phyloP scores from a whole-genome alignment of 2,113 vertebrate species.

The Phoxinus phoxinus region DNA sequence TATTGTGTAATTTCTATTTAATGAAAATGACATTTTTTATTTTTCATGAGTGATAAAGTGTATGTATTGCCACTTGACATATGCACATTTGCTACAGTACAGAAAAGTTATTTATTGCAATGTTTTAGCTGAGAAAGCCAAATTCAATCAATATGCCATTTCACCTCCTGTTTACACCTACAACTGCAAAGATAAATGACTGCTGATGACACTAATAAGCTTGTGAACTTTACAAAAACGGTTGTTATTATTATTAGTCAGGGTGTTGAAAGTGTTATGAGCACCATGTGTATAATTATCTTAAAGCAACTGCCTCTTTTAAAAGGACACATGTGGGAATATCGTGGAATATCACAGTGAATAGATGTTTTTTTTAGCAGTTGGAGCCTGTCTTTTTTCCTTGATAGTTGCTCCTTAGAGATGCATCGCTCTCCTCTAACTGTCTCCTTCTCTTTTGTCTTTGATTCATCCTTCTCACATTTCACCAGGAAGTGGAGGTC shows the following conservation, averaged over 20 bases:
- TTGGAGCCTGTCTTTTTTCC: constrained; percentile 34
- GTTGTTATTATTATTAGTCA: constrained; percentile 32
- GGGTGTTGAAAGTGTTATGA: background rate
- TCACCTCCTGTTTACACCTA: constrained; percentile 21
- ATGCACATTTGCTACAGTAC: constrained; percentile 1
- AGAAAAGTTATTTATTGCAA: background rate
- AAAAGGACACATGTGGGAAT: constrained; percentile 14
- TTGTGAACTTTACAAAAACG: constrained; percentile 25
- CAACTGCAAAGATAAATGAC: constrained; percentile 29
- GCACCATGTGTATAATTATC: constrained; percentile 45
- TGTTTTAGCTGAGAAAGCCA: constrained; percentile 26
- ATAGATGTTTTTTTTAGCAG: constrained; percentile 39
- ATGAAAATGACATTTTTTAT: background rate
- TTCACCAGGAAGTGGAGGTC: constrained; percentile 84
- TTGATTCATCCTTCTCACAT: constrained; percentile 65
- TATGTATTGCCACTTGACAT: background rate
- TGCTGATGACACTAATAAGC: constrained; percentile 25
- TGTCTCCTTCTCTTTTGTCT: constrained; percentile 57
- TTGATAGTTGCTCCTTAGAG: constrained; percentile 46
- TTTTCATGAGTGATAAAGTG: background rate
- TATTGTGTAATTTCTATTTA: background rate
- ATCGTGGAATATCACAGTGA: constrained; percentile 27
- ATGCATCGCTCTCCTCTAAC: constrained; percentile 58
- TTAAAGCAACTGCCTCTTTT: constrained; percentile 38
- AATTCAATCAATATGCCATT: constrained; percentile 19